Conservation (phyloP, 2,113 vertebrate genomes). For the Climacteris rufus region DNA sequence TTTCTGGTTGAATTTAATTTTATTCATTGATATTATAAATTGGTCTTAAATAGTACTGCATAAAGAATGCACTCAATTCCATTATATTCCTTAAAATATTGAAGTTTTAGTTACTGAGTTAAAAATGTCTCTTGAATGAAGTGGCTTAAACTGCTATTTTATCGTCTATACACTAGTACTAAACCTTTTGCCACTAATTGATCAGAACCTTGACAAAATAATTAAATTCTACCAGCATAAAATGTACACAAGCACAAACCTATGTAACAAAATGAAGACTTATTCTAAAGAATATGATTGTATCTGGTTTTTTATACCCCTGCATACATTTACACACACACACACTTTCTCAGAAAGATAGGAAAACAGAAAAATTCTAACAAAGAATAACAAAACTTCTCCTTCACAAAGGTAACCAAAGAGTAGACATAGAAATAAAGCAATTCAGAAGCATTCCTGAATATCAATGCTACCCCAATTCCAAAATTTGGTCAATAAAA, state of each 20-base stretch:
- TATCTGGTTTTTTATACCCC: not conserved
- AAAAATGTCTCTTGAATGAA: not conserved
- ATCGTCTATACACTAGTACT: not conserved
- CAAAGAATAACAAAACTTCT: not conserved
- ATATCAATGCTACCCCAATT: slow-evolving; percentile 44
- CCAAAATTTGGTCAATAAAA: slow-evolving; percentile 76
- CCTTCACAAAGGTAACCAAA: not conserved
- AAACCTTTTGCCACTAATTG: not conserved
- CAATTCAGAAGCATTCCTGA: slow-evolving; percentile 44
- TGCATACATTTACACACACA: not conserved
- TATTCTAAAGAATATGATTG: not conserved
- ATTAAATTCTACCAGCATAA: not conserved
- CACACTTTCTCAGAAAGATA: not conserved
- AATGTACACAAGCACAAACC: not conserved
- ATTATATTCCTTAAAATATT: not conserved
- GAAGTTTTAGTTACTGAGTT: not conserved
- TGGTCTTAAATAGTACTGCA: not conserved
- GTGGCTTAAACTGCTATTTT: not conserved
- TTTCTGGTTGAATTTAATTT: not conserved
- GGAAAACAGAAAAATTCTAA: not conserved
- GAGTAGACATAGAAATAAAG: not conserved
- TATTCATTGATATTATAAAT: not conserved
- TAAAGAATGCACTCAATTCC: not conserved
- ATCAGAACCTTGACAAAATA: not conserved
- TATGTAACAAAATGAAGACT: not conserved